These are phyloP conservation scores for Dolichopus griseipennis DNA, from an alignment of 2,888 invertebrate species.

Conservation along the genomic window DNA sequence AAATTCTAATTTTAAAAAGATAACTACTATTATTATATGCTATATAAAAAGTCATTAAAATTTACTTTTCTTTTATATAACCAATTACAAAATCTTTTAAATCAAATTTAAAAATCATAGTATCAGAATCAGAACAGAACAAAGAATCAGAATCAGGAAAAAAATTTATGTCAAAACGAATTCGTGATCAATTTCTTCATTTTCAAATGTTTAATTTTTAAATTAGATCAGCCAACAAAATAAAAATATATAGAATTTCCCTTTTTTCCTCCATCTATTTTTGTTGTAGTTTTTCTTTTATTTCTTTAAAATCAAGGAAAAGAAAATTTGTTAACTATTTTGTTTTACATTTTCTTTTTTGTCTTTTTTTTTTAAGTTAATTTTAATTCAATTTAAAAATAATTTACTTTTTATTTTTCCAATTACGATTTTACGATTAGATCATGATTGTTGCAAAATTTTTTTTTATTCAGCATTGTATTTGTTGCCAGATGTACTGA, in stretches of 20 bases:
- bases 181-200: constrained; percentile 4
- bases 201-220: not conserved
- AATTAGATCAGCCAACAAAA: not conserved
- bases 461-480: not conserved
- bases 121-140: too few species aligned
- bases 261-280: not conserved
- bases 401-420: not conserved
- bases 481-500: not conserved
- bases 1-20: too few species aligned
- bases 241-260: not conserved
- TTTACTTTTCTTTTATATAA: too few species aligned
- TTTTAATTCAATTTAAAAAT: not conserved
- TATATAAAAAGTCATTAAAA: too few species aligned
- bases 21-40: too few species aligned
- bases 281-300: not conserved
- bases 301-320: too few species aligned
- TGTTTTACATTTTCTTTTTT: not conserved
- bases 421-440: too few species aligned
- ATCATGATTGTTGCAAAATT: too few species aligned
- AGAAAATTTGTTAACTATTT: not conserved
- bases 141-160: not conserved
- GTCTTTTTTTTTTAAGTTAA: not conserved
- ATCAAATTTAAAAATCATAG: too few species aligned
- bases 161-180: not conserved
- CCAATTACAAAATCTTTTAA: too few species aligned